Conservation (phyloP, 2,797 vertebrate species). For the Pangasius sanitwongsei region DNA sequence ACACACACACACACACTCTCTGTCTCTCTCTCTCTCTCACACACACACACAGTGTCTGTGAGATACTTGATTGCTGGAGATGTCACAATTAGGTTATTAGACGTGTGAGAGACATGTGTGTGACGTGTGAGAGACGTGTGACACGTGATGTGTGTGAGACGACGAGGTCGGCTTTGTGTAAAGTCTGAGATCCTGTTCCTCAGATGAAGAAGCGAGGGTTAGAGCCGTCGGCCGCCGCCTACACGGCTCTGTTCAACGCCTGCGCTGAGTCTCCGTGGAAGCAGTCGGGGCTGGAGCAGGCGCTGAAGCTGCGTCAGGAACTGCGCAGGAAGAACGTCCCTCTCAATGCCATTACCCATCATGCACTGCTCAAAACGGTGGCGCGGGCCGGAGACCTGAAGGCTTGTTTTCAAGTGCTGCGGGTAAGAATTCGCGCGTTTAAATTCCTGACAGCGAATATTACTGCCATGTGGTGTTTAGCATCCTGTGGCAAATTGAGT, state of each 20-base stretch:
- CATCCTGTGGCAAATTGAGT: too few species aligned
- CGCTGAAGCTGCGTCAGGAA: conserved; percentile 84
- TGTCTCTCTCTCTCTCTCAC: background rate
- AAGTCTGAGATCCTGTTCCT: background rate
- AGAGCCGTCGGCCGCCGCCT: conserved; percentile 81
- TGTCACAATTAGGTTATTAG: too few species aligned
- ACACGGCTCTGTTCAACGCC: conserved; percentile 93
- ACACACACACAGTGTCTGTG: background rate
- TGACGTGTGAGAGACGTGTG: too few species aligned
- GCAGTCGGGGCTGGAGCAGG: conserved; percentile 81
- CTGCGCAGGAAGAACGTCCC: conserved; percentile 77
- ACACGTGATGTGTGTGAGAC: too few species aligned
- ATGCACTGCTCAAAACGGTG: conserved; percentile 86
- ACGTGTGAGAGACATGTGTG: too few species aligned
- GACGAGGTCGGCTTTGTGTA: background rate
- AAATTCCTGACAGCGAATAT: too few species aligned
- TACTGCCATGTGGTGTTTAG: background rate
- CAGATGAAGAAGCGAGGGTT: conserved; percentile 95
- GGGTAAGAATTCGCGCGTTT: conserved; percentile 68
- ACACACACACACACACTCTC: background rate
- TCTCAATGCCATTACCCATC: conserved; percentile 85
- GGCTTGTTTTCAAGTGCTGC: conserved; percentile 82
- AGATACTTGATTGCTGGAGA: too few species aligned
- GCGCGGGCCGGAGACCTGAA: conserved; percentile 83
- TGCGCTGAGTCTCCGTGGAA: conserved; percentile 87